phyloP scores from a whole-genome alignment of 2,113 vertebrate genomes.

The Gambusia holbrooki region DNA sequence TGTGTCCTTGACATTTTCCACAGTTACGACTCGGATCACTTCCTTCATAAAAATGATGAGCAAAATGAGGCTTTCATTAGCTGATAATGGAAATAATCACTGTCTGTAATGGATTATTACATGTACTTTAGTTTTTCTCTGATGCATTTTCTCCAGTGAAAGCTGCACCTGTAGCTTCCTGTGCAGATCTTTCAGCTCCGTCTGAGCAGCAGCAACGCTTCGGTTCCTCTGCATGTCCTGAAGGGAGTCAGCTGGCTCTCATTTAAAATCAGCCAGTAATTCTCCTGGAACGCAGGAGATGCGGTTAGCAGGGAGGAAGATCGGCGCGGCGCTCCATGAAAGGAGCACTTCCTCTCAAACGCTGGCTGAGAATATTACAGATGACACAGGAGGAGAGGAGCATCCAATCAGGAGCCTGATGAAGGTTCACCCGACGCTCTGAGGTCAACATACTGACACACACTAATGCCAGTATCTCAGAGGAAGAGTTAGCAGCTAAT shows the following conservation, averaged over 20 bases:
- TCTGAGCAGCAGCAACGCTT: constrained; percentile 22
- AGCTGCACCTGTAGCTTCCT: too few species aligned
- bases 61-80: too few species aligned
- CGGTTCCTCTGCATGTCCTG: constrained; percentile 37
- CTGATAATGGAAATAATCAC: too few species aligned
- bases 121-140: too few species aligned
- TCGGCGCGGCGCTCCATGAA: constrained; percentile 65
- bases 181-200: constrained; percentile 2
- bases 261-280: constrained; percentile 65
- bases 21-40: too few species aligned
- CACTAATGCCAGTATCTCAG: constrained; percentile 41
- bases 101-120: too few species aligned
- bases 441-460: constrained; percentile 38
- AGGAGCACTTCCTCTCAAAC: constrained; percentile 68
- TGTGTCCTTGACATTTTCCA: too few species aligned
- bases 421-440: constrained; percentile 57
- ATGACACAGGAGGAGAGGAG: constrained; percentile 75
- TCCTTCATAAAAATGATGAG: too few species aligned
- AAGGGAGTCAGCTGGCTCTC: constrained; percentile 58
- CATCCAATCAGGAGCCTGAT: constrained; percentile 68
- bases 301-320: constrained; percentile 49
- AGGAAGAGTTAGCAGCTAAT: constrained; percentile 22
- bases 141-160: too few species aligned
- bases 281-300: constrained; percentile 48
- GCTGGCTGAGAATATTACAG: constrained; percentile 67